These are phyloP conservation scores for Vicugna pacos DNA, from an alignment of 2,113 vertebrate genomes.

Conservation along the genomic window DNA sequence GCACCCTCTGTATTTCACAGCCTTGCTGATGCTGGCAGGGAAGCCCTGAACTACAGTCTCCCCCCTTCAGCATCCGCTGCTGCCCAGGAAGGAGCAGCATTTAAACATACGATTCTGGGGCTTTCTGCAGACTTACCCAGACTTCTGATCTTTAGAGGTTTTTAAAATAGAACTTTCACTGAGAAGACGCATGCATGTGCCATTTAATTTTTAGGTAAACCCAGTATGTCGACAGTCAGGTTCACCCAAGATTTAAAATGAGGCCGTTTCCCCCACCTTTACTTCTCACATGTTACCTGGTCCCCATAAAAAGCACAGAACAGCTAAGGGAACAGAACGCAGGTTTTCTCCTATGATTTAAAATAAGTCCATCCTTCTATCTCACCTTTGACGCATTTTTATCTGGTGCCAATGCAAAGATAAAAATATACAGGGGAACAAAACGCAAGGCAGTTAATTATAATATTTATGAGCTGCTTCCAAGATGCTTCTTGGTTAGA, in stretches of 20 bases:
- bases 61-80: background rate
- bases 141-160: slow-evolving; percentile 40
- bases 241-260: slow-evolving; percentile 45
- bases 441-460: slow-evolving; percentile 60
- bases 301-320: background rate
- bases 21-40: slow-evolving; percentile 28
- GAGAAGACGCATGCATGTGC: background rate
- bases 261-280: background rate
- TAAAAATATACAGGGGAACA: background rate
- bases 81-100: background rate
- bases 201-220: slow-evolving; percentile 40
- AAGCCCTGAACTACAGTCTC: slow-evolving; percentile 41
- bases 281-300: background rate
- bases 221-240: background rate
- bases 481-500: slow-evolving; percentile 38
- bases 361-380: background rate
- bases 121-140: background rate
- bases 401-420: slow-evolving; percentile 41
- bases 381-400: background rate
- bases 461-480: slow-evolving; percentile 69
- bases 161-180: slow-evolving; percentile 55
- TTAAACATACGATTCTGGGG: background rate
- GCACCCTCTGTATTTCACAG: slow-evolving; percentile 55
- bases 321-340: background rate
- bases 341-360: background rate